Evolutionary conservation across 2,888 invertebrate genomes (phyloP), one percentile per base, ranked within the genome.

Genomic region (Idaea dimidiata): DNA sequence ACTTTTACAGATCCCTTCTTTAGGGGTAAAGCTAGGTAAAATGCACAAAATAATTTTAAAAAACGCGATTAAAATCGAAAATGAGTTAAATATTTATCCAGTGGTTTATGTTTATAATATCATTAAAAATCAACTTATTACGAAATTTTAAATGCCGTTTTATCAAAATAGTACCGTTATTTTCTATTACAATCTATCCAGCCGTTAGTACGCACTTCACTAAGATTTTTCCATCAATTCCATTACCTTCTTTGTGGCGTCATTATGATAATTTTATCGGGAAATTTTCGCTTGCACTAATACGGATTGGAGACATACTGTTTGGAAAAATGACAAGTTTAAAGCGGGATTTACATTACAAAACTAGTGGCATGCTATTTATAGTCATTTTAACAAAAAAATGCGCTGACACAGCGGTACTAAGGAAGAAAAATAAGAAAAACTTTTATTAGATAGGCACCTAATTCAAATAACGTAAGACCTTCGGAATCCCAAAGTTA

Each of bases 251-350:
- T 74, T 75, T 72, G 74, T 71, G 78, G 71, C 70, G 76, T 81
- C 86, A 86, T 89, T 89, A 89, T 89, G 87, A 76, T 87, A 89
- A 89, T 89, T 87, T 88, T 88, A 88, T 88, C 80, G 87, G 75
- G 74, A 81, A 84, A 83, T 80, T 84, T 87, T 87, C 82, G 78
- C 85, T 75, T 80, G 81, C 81, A 80, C 72, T 72, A 80, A 76
- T 80, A 72, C 71, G 74, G 64, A 59, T 33, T n/a, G 17, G 61
- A 16, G 73, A 84, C 82, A 84, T 72, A 86, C 71, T 57, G 76
- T 10, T 55, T 17, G 16, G 8, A 54, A 16, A 63, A 17, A 55
- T 59, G 56, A 59, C 16, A 59, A 64, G 59, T 63, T 54, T 59
- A 61, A 57, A 16, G 43, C 24, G 61, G 1, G 16, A 59, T n/a